phyloP scores from a whole-genome alignment of 2,797 vertebrate species.

The Chrysocyon brachyurus region DNA sequence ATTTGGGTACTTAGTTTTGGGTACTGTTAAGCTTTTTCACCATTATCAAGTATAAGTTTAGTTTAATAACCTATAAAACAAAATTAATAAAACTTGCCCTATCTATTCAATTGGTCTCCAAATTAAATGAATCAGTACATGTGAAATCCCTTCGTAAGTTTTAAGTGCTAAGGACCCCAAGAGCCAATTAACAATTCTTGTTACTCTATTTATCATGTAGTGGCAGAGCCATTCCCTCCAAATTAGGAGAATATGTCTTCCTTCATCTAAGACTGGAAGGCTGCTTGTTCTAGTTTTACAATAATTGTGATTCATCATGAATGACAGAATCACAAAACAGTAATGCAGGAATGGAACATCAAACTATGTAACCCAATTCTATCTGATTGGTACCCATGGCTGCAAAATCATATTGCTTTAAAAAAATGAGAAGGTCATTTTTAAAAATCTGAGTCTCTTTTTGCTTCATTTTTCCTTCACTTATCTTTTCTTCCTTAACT shows the following conservation, averaged over 20 bases:
- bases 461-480: not conserved
- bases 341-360: not conserved
- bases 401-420: not conserved
- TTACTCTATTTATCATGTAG: not conserved
- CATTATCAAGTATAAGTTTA: not conserved
- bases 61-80: constrained; percentile 17
- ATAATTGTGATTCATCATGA: not conserved
- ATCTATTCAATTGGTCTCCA: not conserved
- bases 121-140: not conserved
- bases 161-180: not conserved
- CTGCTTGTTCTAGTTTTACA: constrained; percentile 33
- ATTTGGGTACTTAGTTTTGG: not conserved
- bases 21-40: not conserved
- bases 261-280: not conserved
- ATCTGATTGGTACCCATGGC: not conserved
- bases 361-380: not conserved
- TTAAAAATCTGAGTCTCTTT: not conserved
- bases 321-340: not conserved
- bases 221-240: not conserved
- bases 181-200: constrained; percentile 20
- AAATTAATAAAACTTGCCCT: constrained; percentile 26
- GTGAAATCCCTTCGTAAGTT: not conserved
- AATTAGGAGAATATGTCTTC: not conserved
- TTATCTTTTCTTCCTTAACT: constrained; percentile 14
- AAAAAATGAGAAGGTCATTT: not conserved